These are phyloP conservation scores for Dusona sp. DNA, from an alignment of 2,888 invertebrate genomes.

Conservation along the genomic window DNA sequence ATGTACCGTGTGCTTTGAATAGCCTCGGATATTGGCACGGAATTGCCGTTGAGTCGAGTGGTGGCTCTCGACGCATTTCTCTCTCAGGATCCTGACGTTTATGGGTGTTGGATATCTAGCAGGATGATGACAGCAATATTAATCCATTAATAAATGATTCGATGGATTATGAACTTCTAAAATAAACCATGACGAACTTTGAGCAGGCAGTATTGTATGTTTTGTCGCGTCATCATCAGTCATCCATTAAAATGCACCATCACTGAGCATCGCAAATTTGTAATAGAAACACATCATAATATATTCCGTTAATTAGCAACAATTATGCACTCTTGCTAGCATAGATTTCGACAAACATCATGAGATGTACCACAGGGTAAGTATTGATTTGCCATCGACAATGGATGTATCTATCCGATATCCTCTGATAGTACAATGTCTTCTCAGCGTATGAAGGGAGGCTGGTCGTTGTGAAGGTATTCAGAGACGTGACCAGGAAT, in stretches of 20 bases:
- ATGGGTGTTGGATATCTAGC: neutral
- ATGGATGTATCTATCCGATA: constrained; percentile 1
- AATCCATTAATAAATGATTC: neutral
- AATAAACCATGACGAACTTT: neutral
- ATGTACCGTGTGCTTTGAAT: neutral
- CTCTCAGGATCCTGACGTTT: neutral
- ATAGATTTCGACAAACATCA: neutral
- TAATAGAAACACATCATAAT: neutral
- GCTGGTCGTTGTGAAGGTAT: constrained; percentile 2
- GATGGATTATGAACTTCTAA: neutral
- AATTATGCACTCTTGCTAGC: neutral
- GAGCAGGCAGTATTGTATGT: neutral
- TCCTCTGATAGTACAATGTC: constrained; percentile 14
- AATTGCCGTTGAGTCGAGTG: constrained; percentile 16
- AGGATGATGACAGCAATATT: neutral
- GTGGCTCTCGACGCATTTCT: neutral
- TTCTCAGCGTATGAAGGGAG: neutral
- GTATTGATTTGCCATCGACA: constrained; percentile 34
- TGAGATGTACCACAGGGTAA: neutral
- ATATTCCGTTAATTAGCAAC: constrained; percentile 4
- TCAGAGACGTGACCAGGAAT: constrained; percentile 26
- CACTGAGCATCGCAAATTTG: neutral
- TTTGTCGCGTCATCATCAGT: neutral
- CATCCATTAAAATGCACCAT: neutral
- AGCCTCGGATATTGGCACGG: neutral